Evolutionary conservation across 2,113 vertebrate genomes (phyloP).

Genomic region (Geothlypis trichas): DNA sequence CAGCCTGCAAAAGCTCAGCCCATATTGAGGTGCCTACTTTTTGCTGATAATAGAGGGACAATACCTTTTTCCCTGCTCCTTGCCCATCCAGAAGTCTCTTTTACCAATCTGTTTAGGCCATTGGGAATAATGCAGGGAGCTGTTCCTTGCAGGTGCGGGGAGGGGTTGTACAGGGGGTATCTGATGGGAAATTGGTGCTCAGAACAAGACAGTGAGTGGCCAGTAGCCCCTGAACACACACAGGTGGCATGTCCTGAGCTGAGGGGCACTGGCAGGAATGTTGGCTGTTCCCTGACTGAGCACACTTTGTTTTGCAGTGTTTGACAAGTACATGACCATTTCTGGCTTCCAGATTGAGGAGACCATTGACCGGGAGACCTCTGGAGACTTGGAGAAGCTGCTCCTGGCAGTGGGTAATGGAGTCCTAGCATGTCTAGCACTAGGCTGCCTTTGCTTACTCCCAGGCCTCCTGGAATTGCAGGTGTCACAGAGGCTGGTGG

Average conservation of each 20-base stretch:
- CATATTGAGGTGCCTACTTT: not conserved
- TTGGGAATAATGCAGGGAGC: not conserved
- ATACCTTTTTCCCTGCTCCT: not conserved
- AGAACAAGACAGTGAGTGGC: not conserved
- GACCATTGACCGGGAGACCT: slow-evolving; percentile 89
- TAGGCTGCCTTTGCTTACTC: not conserved
- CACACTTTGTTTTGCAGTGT: slow-evolving; percentile 78
- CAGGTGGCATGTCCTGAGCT: not conserved
- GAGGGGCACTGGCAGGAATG: not conserved
- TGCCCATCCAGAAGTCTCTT: not conserved
- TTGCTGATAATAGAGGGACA: not conserved
- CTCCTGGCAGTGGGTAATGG: slow-evolving; percentile 90
- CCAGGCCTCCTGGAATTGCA: not conserved
- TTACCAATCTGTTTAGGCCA: not conserved
- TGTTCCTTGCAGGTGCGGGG: not conserved
- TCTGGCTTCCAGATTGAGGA: slow-evolving; percentile 90
- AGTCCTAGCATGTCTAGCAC: not conserved
- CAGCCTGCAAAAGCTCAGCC: not conserved
- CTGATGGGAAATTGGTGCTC: not conserved
- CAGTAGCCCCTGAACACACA: too few relatives aligned
- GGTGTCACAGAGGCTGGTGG: not conserved
- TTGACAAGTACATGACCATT: slow-evolving; percentile 91
- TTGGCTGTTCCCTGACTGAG: not conserved
- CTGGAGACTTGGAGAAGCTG: slow-evolving; percentile 86
- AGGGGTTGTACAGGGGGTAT: not conserved